These are phyloP conservation scores for Amphiprion clarkii DNA, from an alignment of 2,797 vertebrate genomes.

Conservation along the genomic window DNA sequence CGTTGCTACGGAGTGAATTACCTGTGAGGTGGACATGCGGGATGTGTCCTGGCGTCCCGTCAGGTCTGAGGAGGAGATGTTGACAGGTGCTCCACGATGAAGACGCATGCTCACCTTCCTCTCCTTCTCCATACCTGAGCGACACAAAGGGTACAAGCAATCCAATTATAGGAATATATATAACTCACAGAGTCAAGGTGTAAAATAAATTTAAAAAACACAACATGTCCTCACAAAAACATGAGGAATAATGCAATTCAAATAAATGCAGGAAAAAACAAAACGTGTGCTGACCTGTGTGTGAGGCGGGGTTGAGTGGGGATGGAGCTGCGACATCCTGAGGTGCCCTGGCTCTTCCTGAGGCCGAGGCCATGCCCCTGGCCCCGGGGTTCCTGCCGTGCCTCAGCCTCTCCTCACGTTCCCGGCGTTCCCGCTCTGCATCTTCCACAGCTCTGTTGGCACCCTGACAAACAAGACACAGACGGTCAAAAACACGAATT, in stretches of 20 bases:
- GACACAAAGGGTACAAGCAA: background rate
- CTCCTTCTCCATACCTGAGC: conserved; percentile 92
- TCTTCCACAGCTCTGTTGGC: conserved; percentile 94
- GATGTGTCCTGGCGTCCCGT: conserved; percentile 96
- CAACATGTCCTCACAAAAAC: too few relatives aligned
- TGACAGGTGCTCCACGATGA: conserved; percentile 94
- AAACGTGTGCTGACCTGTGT: conserved; percentile 75
- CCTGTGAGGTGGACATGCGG: conserved; percentile 98
- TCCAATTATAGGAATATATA: too few relatives aligned
- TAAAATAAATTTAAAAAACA: too few relatives aligned
- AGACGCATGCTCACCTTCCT: conserved; percentile 98
- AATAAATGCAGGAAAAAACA: background rate
- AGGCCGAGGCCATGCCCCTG: conserved; percentile 92
- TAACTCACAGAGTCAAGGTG: too few relatives aligned
- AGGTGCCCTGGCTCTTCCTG: conserved; percentile 90
- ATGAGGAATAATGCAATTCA: too few relatives aligned
- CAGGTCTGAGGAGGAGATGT: conserved; percentile 96
- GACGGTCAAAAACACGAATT: background rate
- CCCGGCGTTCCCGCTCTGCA: conserved; percentile 89
- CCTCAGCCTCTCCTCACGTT: conserved; percentile 93
- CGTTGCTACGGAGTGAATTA: conserved; percentile 48
- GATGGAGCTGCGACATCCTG: conserved; percentile 92
- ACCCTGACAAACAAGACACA: conserved; percentile 81
- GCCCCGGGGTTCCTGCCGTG: conserved; percentile 91
- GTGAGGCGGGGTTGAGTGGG: conserved; percentile 93